Evolutionary conservation across 2,888 invertebrate species (phyloP).

Genomic region (Strigamia maritima): DNA sequence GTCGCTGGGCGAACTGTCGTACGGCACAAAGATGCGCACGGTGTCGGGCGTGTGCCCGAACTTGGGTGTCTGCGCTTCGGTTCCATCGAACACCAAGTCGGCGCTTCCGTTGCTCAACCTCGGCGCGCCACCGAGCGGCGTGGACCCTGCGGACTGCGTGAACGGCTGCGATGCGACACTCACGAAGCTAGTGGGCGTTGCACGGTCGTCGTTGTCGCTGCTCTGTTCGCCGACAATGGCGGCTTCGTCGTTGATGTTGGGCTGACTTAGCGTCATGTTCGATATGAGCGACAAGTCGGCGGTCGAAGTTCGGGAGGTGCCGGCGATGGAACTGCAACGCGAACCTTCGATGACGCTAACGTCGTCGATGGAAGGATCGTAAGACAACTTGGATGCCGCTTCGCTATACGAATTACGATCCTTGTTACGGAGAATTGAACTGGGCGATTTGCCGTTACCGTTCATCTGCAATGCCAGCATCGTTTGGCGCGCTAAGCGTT

Average conservation of each 20-base stretch:
- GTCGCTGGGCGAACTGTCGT: slow-evolving; percentile 50
- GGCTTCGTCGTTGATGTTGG: slow-evolving; percentile 42
- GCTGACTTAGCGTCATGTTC: slow-evolving; percentile 48
- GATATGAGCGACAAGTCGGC: slow-evolving; percentile 74
- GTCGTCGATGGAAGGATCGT: slow-evolving; percentile 61
- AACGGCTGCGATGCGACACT: slow-evolving; percentile 55
- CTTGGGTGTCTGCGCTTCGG: slow-evolving; percentile 43
- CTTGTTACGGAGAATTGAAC: slow-evolving; percentile 41
- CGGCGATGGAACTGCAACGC: slow-evolving; percentile 72
- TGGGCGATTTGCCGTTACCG: slow-evolving; percentile 40
- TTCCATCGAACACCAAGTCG: slow-evolving; percentile 28
- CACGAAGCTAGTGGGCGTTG: slow-evolving; percentile 54
- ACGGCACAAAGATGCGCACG: slow-evolving; percentile 75
- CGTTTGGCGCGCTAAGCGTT: slow-evolving; percentile 41
- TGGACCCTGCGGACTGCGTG: slow-evolving; percentile 30
- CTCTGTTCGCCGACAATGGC: slow-evolving; percentile 42
- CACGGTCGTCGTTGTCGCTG: slow-evolving; percentile 47
- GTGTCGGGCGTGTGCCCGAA: slow-evolving; percentile 59
- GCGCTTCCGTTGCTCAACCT: slow-evolving; percentile 13
- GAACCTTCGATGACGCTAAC: slow-evolving; percentile 56
- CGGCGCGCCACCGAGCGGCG: slow-evolving; percentile 13
- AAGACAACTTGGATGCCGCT: slow-evolving; percentile 60
- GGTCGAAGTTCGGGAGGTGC: slow-evolving; percentile 78
- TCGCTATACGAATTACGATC: slow-evolving; percentile 53
- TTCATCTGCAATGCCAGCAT: slow-evolving; percentile 39